phyloP scores from a whole-genome alignment of 2,113 vertebrate genomes.

The Choloepus hoffmanni region DNA sequence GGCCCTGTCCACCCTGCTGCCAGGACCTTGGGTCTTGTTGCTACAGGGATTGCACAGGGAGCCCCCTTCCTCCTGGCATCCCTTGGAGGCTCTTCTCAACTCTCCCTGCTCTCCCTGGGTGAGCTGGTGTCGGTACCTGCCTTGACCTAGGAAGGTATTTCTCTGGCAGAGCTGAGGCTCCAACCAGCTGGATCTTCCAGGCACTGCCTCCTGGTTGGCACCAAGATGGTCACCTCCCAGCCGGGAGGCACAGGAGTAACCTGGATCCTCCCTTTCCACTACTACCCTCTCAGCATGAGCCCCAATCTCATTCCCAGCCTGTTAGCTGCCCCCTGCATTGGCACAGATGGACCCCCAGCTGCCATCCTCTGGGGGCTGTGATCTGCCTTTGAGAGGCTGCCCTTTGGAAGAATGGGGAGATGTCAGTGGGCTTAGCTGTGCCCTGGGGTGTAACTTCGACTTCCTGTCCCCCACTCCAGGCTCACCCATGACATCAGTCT shows the following conservation, averaged over 20 bases:
- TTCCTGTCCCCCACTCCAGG: conserved; percentile 86
- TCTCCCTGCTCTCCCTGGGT: neutral
- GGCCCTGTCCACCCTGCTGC: neutral
- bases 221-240: neutral
- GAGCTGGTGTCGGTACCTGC: conserved; percentile 18
- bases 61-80: neutral
- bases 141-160: conserved; percentile 56
- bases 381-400: neutral
- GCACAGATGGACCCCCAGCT: neutral
- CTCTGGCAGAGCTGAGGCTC: conserved; percentile 25
- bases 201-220: conserved; percentile 61
- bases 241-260: neutral
- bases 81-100: neutral
- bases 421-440: neutral
- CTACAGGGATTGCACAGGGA: neutral
- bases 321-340: neutral
- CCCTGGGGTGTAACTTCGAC: conserved; percentile 56
- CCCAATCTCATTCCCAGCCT: neutral
- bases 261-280: neutral
- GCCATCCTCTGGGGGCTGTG: neutral
- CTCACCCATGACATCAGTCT: conserved; percentile 99
- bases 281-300: conserved; percentile 5
- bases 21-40: neutral
- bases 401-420: neutral
- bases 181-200: conserved; percentile 60